phyloP scores from a whole-genome alignment of 2,888 invertebrate genomes.

The Meteorus cinctellus region DNA sequence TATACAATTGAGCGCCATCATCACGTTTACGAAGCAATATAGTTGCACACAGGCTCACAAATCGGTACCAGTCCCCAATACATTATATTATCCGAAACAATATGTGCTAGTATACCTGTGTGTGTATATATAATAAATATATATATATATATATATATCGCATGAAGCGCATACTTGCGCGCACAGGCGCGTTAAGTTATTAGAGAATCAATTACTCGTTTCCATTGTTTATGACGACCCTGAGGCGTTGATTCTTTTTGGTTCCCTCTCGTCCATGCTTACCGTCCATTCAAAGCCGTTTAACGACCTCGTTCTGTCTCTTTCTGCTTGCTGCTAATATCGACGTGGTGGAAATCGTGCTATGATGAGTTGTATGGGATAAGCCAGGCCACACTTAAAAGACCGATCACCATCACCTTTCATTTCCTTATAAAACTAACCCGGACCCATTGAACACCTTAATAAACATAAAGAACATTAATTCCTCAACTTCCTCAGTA shows the following conservation, averaged over 20 bases:
- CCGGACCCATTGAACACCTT: too few species aligned
- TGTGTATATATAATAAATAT: background rate
- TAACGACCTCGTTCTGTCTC: conserved; percentile 35
- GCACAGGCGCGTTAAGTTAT: conserved; percentile 72
- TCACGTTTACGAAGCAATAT: background rate
- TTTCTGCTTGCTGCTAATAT: conserved; percentile 43
- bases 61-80: background rate
- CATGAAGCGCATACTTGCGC: conserved; percentile 47
- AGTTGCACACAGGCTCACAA: background rate
- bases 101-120: background rate
- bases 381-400: background rate
- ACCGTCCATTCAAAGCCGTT: conserved; percentile 28
- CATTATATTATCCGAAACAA: background rate
- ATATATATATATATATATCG: background rate
- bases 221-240: conserved; percentile 73
- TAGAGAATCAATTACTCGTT: conserved; percentile 73
- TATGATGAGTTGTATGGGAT: conserved; percentile 44
- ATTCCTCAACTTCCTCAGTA: too few species aligned
- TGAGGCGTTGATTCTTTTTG: conserved; percentile 56
- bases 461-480: too few species aligned
- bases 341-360: conserved; percentile 34
- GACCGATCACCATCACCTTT: too few species aligned
- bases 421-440: too few species aligned
- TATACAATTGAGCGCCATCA: too few species aligned
- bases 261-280: conserved; percentile 40